Evolutionary conservation across 2,113 vertebrate species (phyloP), one percentile per base, ranked within the genome.

Genomic region (Anser cygnoides): DNA sequence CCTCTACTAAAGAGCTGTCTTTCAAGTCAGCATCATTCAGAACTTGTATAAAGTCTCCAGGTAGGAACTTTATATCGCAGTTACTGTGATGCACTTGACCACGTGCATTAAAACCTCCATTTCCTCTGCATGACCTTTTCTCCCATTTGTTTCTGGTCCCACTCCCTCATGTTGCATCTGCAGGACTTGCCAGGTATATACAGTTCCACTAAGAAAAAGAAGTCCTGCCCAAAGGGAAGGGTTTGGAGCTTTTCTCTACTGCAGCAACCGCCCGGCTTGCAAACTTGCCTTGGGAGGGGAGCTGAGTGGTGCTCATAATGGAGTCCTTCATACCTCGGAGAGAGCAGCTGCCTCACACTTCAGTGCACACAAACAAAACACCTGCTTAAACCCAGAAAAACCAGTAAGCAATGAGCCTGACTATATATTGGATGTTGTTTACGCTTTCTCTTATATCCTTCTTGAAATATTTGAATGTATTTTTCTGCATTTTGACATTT

Each of bases 291-390:
- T 28, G 74, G 41, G 7, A 39, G 29, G 71, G 63, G 68, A 65
- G 50, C 5, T 0, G 29, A 46, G 46, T 9, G 39, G 12, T 31
- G 88, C 59, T 84, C 10, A 84, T 92, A 94, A 82, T 63, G 85
- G 54, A 87, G 80, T 57, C 90, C 92, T 96, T 96, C 96, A 89
- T 92, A 93, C 73, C 94, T 89, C 68, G 0, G 61, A 16, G 65
- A 28, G 83, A 92, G 59, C 94, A 94, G 94, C 94, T 96, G 92
- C 94, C 93, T 96, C 93, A 88, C 91, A 68, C 90, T 93, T 68
- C 67, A 90, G 71, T 43, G 94, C 92, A 90, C 93, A 91, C 75
- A 49, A 92, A 95, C 92, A 97, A 96, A 96, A 96, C 88, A 91
- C 93, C 94, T 96, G 93, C 93, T 93, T 3, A 23, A 86, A 80